These are phyloP conservation scores for Prinia subflava DNA, from an alignment of 2,113 vertebrate species.

Conservation along the genomic window DNA sequence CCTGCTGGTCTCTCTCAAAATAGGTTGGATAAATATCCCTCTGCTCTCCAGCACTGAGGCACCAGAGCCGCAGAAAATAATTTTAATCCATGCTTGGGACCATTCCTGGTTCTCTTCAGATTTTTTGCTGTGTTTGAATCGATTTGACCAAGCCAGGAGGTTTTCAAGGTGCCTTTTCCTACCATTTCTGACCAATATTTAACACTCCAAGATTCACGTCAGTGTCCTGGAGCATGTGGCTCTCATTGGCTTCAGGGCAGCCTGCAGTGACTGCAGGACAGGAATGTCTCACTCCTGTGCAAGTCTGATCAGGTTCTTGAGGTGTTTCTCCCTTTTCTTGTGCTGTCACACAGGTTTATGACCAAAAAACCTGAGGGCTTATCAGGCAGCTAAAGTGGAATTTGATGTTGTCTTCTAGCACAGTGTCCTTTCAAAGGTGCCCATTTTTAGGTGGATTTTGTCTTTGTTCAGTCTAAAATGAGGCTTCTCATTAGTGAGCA, in stretches of 20 bases:
- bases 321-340: neutral
- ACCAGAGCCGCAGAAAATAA: fast-evolving
- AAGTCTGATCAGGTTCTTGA: neutral
- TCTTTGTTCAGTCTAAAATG: neutral
- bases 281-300: neutral
- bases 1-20: conserved; percentile 34
- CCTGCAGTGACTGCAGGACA: neutral
- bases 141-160: neutral
- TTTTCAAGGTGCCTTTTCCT: neutral
- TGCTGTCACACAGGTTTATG: neutral
- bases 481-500: neutral
- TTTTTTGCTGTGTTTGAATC: neutral
- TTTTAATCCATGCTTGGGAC: neutral
- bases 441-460: neutral
- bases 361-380: neutral
- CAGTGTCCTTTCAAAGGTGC: neutral
- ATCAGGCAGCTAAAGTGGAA: neutral
- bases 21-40: conserved; percentile 45
- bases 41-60: neutral
- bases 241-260: fast-evolving
- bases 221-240: fast-evolving
- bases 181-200: fast-evolving
- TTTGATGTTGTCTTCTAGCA: neutral
- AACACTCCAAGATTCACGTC: fast-evolving
- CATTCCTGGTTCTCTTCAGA: neutral